Conservation (phyloP, 2,888 invertebrate species). For the Blomia tropicalis region DNA sequence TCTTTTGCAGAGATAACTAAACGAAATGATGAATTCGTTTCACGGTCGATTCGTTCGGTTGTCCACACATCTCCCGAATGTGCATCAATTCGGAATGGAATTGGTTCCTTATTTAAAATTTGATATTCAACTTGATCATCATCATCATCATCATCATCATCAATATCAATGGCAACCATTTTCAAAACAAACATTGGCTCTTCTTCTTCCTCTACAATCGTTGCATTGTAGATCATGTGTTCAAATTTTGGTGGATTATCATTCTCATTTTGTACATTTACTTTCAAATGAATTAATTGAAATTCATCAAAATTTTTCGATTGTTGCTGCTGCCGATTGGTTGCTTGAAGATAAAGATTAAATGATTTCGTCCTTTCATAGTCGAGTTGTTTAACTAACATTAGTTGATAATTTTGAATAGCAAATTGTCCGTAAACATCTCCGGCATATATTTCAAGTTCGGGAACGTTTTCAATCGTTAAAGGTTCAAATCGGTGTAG, state of each 20-base stretch:
- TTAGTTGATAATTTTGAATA: constrained; percentile 43
- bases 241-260: constrained; percentile 48
- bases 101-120: constrained; percentile 27
- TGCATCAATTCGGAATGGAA: constrained; percentile 60
- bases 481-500: constrained; percentile 19
- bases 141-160: constrained; percentile 38
- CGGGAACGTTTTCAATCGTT: not conserved
- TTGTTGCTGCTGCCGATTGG: not conserved
- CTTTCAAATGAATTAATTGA: constrained; percentile 64
- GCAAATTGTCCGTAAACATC: constrained; percentile 51
- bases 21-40: constrained; percentile 57
- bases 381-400: constrained; percentile 43
- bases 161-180: constrained; percentile 58
- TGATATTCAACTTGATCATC: constrained; percentile 43
- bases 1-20: constrained; percentile 67
- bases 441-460: constrained; percentile 45
- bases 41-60: constrained; percentile 63
- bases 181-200: constrained; percentile 53
- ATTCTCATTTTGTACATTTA: constrained; percentile 36
- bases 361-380: constrained; percentile 61
- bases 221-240: constrained; percentile 60
- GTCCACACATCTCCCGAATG: constrained; percentile 69
- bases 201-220: constrained; percentile 60
- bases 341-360: constrained; percentile 41
- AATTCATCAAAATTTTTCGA: constrained; percentile 33